These are phyloP conservation scores for Holacanthella duospinosa DNA, from an alignment of 2,888 invertebrate genomes.

Conservation along the genomic window DNA sequence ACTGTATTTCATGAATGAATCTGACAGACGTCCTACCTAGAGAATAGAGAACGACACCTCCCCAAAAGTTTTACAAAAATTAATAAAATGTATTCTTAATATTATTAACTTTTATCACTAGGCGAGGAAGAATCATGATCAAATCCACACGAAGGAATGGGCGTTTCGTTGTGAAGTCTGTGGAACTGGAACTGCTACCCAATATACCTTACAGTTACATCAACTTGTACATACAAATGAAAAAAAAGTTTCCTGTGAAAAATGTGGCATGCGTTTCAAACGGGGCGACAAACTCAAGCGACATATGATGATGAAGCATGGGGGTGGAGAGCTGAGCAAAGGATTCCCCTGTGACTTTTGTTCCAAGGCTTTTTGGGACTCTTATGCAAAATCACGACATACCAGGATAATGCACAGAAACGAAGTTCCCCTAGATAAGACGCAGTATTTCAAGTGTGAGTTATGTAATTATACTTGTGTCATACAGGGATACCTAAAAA, in stretches of 20 bases:
- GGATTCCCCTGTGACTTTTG: not conserved
- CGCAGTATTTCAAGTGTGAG: not conserved
- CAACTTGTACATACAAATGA: conserved; percentile 4
- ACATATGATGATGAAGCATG: not conserved
- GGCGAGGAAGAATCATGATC: not conserved
- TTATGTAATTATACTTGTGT: not conserved
- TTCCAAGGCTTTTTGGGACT: not conserved
- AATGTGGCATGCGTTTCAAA: conserved; percentile 2
- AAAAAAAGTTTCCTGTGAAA: not conserved
- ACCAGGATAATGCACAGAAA: not conserved
- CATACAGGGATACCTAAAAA: not conserved
- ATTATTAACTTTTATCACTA: not conserved
- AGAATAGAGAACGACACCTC: no score
- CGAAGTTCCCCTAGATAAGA: not conserved
- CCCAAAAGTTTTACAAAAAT: no score
- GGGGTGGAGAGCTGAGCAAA: not conserved
- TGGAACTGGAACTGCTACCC: not conserved
- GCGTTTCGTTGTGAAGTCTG: conserved; percentile 11
- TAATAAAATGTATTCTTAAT: not conserved
- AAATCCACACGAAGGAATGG: not conserved
- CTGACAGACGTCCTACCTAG: no score
- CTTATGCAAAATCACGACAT: not conserved
- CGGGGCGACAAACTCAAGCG: not conserved
- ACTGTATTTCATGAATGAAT: no score
- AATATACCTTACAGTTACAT: not conserved